Evolutionary conservation across 2,888 invertebrate species (phyloP).

Genomic region (Macrophya annulata): DNA sequence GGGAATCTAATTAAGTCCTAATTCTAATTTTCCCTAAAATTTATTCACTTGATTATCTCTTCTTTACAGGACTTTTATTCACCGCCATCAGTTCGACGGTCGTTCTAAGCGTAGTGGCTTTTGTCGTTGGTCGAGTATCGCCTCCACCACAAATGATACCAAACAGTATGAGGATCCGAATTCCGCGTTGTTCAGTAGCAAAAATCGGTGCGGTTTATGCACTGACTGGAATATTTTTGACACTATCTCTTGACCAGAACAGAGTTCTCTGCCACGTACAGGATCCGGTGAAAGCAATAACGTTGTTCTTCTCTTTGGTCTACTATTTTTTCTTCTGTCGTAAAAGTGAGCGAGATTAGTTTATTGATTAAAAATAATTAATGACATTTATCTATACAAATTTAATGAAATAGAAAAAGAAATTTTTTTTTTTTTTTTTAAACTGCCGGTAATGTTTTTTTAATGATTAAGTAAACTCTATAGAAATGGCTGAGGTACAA

Average conservation of each 20-base stretch:
- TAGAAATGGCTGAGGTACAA: background rate
- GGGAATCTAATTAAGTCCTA: background rate
- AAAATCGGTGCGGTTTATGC: conserved; percentile 80
- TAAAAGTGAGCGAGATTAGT: conserved; percentile 79
- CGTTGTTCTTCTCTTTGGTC: conserved; percentile 82
- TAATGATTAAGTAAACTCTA: background rate
- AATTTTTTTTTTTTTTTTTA: too few species aligned
- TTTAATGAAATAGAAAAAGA: background rate
- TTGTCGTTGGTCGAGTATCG: conserved; percentile 69
- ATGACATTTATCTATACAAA: background rate
- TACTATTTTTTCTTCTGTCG: conserved; percentile 84
- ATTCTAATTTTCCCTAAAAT: background rate
- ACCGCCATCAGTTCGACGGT: conserved; percentile 70
- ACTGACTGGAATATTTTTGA: conserved; percentile 79
- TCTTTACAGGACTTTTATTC: conserved; percentile 71
- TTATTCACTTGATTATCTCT: background rate
- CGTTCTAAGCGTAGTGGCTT: conserved; percentile 68
- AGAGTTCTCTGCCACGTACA: conserved; percentile 84
- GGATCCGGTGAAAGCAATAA: conserved; percentile 83
- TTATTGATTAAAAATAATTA: conserved; percentile 5
- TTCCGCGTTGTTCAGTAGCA: conserved; percentile 78
- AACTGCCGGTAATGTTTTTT: too few species aligned
- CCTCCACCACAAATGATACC: conserved; percentile 72
- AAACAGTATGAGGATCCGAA: conserved; percentile 74
- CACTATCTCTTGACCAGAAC: conserved; percentile 81